Conservation (phyloP, 2,888 invertebrate species). For the Polia nebulosa region DNA sequence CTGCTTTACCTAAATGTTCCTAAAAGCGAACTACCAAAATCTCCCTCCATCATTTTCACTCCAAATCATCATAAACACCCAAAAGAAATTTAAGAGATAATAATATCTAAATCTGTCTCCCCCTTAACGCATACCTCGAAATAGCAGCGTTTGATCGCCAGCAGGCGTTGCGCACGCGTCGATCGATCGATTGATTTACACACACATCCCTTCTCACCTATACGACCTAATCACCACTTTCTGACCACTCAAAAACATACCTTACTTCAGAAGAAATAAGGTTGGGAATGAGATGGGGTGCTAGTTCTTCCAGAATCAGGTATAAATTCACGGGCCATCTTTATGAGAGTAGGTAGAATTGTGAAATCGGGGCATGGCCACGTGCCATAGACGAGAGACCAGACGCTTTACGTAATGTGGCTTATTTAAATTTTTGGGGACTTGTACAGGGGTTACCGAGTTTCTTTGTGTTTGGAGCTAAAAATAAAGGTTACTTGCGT, state of each 20-base stretch:
- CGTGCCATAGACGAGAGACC: constrained; percentile 69
- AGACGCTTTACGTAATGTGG: constrained; percentile 71
- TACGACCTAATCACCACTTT: constrained; percentile 42
- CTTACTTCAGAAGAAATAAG: accelerated
- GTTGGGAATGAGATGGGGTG: background rate
- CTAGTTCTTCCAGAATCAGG: constrained; percentile 56
- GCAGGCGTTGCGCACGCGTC: constrained; percentile 82
- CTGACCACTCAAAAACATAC: constrained; percentile 13
- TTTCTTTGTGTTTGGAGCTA: constrained; percentile 46
- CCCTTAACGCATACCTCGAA: constrained; percentile 81
- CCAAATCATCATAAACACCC: constrained; percentile 48
- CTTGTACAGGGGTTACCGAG: constrained; percentile 22
- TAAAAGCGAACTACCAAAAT: background rate
- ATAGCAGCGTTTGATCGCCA: constrained; percentile 84
- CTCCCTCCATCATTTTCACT: constrained; percentile 12
- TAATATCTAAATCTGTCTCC: constrained; percentile 64
- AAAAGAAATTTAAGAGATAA: constrained; percentile 46
- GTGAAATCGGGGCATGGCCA: constrained; percentile 72
- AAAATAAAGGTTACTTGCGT: constrained; percentile 34
- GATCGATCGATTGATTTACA: constrained; percentile 89
- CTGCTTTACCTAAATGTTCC: background rate
- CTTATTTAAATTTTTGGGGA: constrained; percentile 57
- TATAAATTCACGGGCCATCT: constrained; percentile 64
- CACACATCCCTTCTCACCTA: constrained; percentile 70
- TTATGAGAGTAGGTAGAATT: constrained; percentile 72